phyloP scores from a whole-genome alignment of 1,140 invertebrate species.

The Drosophila pandora region DNA sequence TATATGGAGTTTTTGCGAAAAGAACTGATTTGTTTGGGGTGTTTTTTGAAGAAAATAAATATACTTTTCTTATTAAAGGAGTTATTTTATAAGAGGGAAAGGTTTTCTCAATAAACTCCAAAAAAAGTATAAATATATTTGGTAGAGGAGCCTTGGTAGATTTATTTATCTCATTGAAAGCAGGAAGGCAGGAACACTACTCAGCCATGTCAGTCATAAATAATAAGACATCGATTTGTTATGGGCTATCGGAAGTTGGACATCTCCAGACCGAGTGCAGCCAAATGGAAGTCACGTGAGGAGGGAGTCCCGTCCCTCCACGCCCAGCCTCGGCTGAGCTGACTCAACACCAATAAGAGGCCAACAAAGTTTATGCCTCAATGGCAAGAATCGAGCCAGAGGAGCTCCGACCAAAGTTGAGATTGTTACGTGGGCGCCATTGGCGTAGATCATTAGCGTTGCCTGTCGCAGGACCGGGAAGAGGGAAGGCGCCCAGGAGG shows the following conservation, averaged over 20 bases:
- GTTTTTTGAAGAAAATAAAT: not conserved
- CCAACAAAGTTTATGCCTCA: conserved; percentile 31
- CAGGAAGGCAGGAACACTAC: not conserved
- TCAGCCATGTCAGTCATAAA: not conserved
- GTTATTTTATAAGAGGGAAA: not conserved
- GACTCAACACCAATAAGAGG: conserved; percentile 15
- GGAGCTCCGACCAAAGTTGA: conserved; percentile 13
- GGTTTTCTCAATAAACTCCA: not conserved
- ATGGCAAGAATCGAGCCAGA: conserved; percentile 10
- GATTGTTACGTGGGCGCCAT: conserved; percentile 63
- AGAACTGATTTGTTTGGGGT: not conserved
- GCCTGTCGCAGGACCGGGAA: conserved; percentile 24
- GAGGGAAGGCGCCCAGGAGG: not conserved
- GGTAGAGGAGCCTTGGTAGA: not conserved
- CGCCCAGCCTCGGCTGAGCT: not conserved
- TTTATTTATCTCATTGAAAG: not conserved
- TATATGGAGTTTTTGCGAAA: conserved; percentile 1
- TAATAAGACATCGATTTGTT: conserved; percentile 14
- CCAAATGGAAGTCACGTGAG: conserved; percentile 37
- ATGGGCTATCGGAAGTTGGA: conserved; percentile 14
- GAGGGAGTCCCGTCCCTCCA: conserved; percentile 10
- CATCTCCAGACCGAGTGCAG: conserved; percentile 9
- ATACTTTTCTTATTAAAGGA: not conserved
- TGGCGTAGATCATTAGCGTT: conserved; percentile 70
- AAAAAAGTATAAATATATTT: not conserved